Evolutionary conservation across 2,888 invertebrate genomes (phyloP).

Genomic region (Thymelicus sylvestris): DNA sequence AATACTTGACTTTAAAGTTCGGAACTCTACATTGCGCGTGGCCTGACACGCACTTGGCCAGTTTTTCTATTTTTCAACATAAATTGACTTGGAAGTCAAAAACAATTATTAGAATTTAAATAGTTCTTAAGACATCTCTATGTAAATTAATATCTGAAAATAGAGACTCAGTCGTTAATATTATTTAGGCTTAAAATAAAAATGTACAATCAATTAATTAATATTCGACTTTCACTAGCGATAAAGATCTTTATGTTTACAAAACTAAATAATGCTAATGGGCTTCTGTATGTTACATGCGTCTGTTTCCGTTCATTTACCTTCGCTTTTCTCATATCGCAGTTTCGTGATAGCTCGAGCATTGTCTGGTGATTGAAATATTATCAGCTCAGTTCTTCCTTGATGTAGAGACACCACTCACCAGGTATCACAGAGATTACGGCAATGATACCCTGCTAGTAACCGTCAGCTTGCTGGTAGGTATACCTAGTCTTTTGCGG

Average conservation of each 20-base stretch:
- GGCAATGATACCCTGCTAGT: too few species aligned
- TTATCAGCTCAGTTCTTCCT: too few species aligned
- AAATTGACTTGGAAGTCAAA: slow-evolving; percentile 9
- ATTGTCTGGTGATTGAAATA: too few species aligned
- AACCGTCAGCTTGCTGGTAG: too few species aligned
- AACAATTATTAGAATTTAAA: slow-evolving; percentile 23
- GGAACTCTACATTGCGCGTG: too few species aligned
- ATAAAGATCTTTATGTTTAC: slow-evolving; percentile 2
- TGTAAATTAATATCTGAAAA: slow-evolving; percentile 12
- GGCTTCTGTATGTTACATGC: background rate
- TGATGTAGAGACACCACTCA: too few species aligned
- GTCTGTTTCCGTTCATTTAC: background rate
- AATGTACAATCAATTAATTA: slow-evolving; percentile 1
- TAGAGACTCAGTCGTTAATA: background rate
- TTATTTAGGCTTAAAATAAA: slow-evolving; percentile 7
- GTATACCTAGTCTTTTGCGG: too few species aligned
- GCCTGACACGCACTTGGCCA: too few species aligned
- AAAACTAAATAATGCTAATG: background rate
- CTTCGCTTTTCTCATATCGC: too few species aligned
- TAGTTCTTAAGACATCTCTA: background rate
- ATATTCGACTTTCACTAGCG: slow-evolving; percentile 18
- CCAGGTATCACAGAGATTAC: too few species aligned
- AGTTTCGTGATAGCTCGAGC: too few species aligned
- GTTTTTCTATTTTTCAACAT: slow-evolving; percentile 4
- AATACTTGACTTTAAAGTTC: too few species aligned